Conservation (phyloP, 2,113 vertebrate species). For the Felis catus region F.catus_Fca126_mat1.0 CM031419.1:31995501-31996000, state of each 20-base stretch:
- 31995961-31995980: conserved; percentile 11
- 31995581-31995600: background rate
- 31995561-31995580: background rate
- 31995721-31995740: background rate
- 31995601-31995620: background rate
- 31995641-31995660: conserved; percentile 5
- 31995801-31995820: conserved; percentile 2
- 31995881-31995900: conserved; percentile 17
- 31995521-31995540: background rate
- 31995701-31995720: conserved; percentile 12
- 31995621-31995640: background rate
- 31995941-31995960: background rate
- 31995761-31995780: conserved; percentile 51
- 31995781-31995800: conserved; percentile 33
- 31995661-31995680: background rate
- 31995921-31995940: background rate
- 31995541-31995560: background rate
- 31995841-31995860: conserved; percentile 29
- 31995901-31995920: conserved; percentile 19
- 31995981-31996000: background rate
- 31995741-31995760: background rate
- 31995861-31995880: background rate
- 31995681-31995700: background rate
- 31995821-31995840: background rate
- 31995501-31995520: too few species aligned